phyloP scores from a whole-genome alignment of 1,140 invertebrate genomes.

The Bombus soroeensis region DNA sequence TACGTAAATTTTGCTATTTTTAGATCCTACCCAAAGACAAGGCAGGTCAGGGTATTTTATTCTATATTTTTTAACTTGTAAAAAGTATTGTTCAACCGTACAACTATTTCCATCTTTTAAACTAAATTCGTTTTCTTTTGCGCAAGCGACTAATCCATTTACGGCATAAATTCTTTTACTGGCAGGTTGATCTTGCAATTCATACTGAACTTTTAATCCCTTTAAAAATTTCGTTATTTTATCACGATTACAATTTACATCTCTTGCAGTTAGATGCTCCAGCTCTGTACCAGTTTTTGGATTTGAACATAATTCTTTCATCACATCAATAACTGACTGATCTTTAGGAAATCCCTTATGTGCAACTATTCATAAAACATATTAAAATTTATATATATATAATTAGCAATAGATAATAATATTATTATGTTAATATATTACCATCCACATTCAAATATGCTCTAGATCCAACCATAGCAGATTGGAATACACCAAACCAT shows the following conservation, averaged over 20 bases:
- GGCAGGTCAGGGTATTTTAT: slow-evolving; percentile 85
- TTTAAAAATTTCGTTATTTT: slow-evolving; percentile 64
- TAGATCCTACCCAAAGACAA: slow-evolving; percentile 85
- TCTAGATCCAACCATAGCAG: slow-evolving; percentile 88
- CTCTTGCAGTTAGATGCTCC: background rate
- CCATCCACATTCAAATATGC: slow-evolving; percentile 90
- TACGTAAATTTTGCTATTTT: slow-evolving; percentile 75
- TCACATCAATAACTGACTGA: slow-evolving; percentile 80
- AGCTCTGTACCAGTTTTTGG: accelerated
- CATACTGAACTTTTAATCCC: slow-evolving; percentile 80
- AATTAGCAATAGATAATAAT: background rate
- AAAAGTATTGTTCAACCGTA: slow-evolving; percentile 84
- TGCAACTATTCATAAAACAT: slow-evolving; percentile 81
- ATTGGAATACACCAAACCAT: slow-evolving; percentile 89
- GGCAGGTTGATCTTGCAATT: slow-evolving; percentile 79
- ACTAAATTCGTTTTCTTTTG: slow-evolving; percentile 78
- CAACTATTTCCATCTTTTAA: slow-evolving; percentile 71
- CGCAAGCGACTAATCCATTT: slow-evolving; percentile 78
- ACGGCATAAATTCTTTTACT: slow-evolving; percentile 82
- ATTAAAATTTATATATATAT: slow-evolving; percentile 19
- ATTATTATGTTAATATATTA: slow-evolving; percentile 71
- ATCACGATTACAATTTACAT: background rate
- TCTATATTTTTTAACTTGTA: slow-evolving; percentile 75
- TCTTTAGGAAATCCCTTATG: slow-evolving; percentile 87
- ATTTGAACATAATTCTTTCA: slow-evolving; percentile 68